Evolutionary conservation across 2,888 invertebrate genomes (phyloP).

Genomic region (Nymphalis c-album): DNA sequence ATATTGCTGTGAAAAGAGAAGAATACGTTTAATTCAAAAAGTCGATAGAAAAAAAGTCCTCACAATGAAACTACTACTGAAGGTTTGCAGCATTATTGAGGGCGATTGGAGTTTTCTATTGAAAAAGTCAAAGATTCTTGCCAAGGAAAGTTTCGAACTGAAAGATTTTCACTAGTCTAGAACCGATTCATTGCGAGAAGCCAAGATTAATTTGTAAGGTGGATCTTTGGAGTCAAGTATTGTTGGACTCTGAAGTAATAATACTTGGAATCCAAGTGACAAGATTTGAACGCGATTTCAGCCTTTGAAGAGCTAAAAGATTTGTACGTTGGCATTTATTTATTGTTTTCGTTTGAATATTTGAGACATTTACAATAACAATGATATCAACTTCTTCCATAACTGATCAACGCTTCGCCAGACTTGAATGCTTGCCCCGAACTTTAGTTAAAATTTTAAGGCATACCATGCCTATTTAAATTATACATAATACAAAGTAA

Average conservation of each 20-base stretch:
- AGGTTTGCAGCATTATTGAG: slow-evolving; percentile 29
- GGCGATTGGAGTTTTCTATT: slow-evolving; percentile 28
- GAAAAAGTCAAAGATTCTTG: slow-evolving; percentile 32
- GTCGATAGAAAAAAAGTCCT: slow-evolving; percentile 18
- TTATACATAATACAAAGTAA: too few relatives aligned
- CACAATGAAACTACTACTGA: slow-evolving; percentile 27
- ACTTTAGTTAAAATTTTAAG: too few relatives aligned
- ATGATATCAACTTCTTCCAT: too few relatives aligned
- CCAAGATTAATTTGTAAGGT: slow-evolving; percentile 22
- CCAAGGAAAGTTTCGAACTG: slow-evolving; percentile 14
- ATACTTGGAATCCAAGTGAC: slow-evolving; percentile 3
- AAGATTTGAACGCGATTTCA: background rate
- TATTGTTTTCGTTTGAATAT: background rate
- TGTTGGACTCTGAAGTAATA: slow-evolving; percentile 1
- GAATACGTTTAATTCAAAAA: background rate
- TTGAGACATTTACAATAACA: background rate
- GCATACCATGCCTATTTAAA: too few relatives aligned
- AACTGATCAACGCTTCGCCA: too few relatives aligned
- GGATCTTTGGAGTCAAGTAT: background rate
- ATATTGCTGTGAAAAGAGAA: background rate
- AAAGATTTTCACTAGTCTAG: slow-evolving; percentile 16
- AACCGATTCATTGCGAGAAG: slow-evolving; percentile 16
- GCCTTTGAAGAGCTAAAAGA: background rate
- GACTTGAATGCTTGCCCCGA: too few relatives aligned
- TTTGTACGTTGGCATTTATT: background rate